A percentile compares a stretch with the other conserved stretches of the same genome.
Conservation (phyloP, 2,797 vertebrate species). For the Benthosema pterotum region DNA sequence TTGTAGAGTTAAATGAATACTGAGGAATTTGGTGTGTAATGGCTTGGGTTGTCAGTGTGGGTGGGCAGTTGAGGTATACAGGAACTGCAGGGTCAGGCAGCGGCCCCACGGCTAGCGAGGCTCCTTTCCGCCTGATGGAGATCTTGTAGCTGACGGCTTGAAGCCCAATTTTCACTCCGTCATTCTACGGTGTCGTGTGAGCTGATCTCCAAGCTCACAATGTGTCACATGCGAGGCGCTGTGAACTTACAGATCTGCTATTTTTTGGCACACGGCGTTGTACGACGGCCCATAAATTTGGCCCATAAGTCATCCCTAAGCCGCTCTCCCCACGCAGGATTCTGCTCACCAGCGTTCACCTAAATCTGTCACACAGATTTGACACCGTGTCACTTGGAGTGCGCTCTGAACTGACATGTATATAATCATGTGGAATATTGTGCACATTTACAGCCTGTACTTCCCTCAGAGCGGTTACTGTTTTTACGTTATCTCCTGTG, state of each 20-base stretch:
- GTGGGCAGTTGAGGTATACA: constrained; percentile 46
- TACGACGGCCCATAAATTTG: too few species aligned
- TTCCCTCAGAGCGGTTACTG: constrained; percentile 73
- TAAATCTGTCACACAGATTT: constrained; percentile 99
- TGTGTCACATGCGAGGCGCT: too few species aligned
- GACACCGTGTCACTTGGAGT: constrained; percentile 92
- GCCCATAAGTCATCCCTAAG: constrained; percentile 82
- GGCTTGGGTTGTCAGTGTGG: constrained; percentile 51
- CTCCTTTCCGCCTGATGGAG: constrained; percentile 86
- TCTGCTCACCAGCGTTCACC: constrained; percentile 93
- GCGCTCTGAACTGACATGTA: constrained; percentile 96
- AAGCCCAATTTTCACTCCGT: neutral
- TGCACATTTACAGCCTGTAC: constrained; percentile 94
- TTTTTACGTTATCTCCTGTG: constrained; percentile 12
- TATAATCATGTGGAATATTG: constrained; percentile 96
- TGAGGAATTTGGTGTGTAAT: constrained; percentile 4
- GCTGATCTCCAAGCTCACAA: too few species aligned
- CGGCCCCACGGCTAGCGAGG: constrained; percentile 52
- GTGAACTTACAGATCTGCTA: too few species aligned
- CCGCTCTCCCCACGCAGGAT: constrained; percentile 88
- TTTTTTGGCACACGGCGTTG: too few species aligned
- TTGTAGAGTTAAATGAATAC: too few species aligned
- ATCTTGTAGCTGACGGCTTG: constrained; percentile 86
- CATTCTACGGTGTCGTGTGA: neutral
- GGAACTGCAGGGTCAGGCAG: constrained; percentile 25